phyloP scores from a whole-genome alignment of 2,888 invertebrate genomes.

The Deladenus siricidicola region DNA sequence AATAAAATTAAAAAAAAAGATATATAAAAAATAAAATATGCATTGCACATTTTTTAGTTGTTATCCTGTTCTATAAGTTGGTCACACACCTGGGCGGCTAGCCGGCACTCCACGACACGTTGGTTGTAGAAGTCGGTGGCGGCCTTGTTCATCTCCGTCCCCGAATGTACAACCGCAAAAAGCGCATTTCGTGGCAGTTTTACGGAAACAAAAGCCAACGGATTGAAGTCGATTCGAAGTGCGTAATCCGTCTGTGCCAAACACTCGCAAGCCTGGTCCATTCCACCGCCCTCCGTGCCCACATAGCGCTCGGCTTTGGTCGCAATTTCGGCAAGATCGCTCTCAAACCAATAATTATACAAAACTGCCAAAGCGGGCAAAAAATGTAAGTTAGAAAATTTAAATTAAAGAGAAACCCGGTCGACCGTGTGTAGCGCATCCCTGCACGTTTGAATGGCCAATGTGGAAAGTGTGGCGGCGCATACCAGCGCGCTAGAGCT shows the following conservation, averaged over 20 bases:
- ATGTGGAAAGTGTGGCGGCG: conserved; percentile 74
- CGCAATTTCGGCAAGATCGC: conserved; percentile 69
- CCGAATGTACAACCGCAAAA: conserved; percentile 86
- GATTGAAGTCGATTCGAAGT: conserved; percentile 74
- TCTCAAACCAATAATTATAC: conserved; percentile 10
- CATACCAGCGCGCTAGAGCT: conserved; percentile 95
- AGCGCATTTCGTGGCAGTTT: conserved; percentile 71
- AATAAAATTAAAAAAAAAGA: too few relatives aligned
- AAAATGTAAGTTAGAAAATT: too few relatives aligned
- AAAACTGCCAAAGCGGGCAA: not conserved
- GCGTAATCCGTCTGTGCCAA: conserved; percentile 63
- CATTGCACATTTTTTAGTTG: too few relatives aligned
- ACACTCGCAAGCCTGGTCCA: conserved; percentile 92
- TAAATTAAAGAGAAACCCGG: not conserved
- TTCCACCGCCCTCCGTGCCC: conserved; percentile 95
- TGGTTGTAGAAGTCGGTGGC: conserved; percentile 80
- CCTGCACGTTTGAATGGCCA: conserved; percentile 56
- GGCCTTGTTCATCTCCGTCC: conserved; percentile 72
- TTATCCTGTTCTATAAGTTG: too few relatives aligned
- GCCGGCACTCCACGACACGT: conserved; percentile 83
- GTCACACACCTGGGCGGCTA: conserved; percentile 76
- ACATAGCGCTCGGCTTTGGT: conserved; percentile 84
- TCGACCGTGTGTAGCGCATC: not conserved
- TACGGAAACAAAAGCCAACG: conserved; percentile 71
- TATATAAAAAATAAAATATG: too few relatives aligned